Conservation (phyloP, 2,113 vertebrate species). For the Haliaeetus leucogaster region DNA sequence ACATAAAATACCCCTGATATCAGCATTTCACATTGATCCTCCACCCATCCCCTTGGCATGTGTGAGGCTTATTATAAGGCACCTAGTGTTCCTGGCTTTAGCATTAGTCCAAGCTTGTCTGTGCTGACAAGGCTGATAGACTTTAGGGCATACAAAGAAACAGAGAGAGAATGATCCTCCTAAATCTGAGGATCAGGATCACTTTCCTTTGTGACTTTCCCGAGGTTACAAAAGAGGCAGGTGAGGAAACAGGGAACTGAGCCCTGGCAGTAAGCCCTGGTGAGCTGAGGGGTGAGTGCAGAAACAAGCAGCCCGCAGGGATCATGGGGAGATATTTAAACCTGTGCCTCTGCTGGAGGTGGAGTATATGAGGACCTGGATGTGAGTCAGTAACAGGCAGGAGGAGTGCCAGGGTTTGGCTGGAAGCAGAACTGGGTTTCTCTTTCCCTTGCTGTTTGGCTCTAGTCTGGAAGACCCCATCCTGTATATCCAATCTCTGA, state of each 20-base stretch:
- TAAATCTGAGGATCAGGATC: not conserved
- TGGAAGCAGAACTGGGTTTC: not conserved
- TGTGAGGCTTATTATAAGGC: not conserved
- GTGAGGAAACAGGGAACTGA: not conserved
- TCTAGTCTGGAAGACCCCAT: not conserved
- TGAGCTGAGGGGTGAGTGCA: not conserved
- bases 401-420: not conserved
- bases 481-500: not conserved
- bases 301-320: not conserved
- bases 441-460: not conserved
- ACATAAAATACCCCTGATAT: not conserved
- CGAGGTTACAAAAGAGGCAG: not conserved
- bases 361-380: not conserved
- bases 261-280: not conserved
- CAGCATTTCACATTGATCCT: not conserved
- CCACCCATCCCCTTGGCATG: not conserved
- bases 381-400: not conserved
- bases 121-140: not conserved
- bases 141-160: not conserved
- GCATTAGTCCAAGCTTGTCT: not conserved
- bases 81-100: constrained; percentile 33
- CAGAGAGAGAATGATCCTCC: not conserved
- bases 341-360: not conserved
- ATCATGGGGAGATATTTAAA: not conserved
- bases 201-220: not conserved